Conservation (phyloP, 2,113 vertebrate genomes). For the Sturnira hondurensis region DNA sequence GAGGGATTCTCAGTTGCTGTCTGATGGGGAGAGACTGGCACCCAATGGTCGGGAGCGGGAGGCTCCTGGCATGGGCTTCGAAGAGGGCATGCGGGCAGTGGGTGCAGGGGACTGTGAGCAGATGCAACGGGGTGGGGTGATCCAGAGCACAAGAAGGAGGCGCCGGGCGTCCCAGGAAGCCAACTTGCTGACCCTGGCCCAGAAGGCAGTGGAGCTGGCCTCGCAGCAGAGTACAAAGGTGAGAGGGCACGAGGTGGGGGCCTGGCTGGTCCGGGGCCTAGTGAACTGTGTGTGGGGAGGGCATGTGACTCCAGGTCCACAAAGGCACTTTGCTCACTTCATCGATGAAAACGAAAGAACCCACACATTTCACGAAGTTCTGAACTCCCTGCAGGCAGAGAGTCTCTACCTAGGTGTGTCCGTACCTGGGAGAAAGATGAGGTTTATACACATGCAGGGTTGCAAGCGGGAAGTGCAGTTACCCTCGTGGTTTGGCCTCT, state of each 20-base stretch:
- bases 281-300: background rate
- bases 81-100: conserved; percentile 71
- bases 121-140: conserved; percentile 88
- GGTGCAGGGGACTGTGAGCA: conserved; percentile 80
- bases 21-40: conserved; percentile 75
- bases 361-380: background rate
- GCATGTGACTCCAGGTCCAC: background rate
- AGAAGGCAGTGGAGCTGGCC: conserved; percentile 95
- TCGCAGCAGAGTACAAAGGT: conserved; percentile 87
- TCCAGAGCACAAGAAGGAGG: conserved; percentile 91
- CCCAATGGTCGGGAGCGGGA: conserved; percentile 80
- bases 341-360: background rate
- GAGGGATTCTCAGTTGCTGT: conserved; percentile 72
- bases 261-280: background rate
- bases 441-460: background rate
- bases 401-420: background rate
- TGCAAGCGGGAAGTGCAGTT: background rate
- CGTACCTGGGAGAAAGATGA: background rate
- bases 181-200: conserved; percentile 95
- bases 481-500: background rate
- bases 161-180: conserved; percentile 93
- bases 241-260: background rate
- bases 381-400: background rate
- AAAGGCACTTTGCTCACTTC: background rate
- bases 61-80: conserved; percentile 40